Evolutionary conservation across 2,113 vertebrate species (phyloP).

Genomic region (Engraulis encrasicolus): DNA sequence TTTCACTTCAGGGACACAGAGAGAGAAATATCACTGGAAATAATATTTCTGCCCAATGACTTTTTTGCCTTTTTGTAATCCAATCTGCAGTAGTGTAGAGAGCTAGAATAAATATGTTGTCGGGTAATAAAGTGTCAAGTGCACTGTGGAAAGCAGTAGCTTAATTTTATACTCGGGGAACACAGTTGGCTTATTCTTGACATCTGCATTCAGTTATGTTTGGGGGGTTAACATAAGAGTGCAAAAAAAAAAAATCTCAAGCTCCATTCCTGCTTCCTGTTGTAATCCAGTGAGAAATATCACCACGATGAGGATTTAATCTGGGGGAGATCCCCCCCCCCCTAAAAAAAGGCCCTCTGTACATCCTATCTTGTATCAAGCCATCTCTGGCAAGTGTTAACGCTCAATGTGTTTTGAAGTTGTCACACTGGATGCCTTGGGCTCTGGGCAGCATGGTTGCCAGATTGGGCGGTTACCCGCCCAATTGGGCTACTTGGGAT

Average conservation of each 20-base stretch:
- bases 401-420: constrained; percentile 73
- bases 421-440: constrained; percentile 71
- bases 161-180: background rate
- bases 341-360: background rate
- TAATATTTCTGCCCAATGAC: background rate
- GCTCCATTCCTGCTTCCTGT: background rate
- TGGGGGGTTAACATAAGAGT: constrained; percentile 14
- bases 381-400: constrained; percentile 51
- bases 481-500: too few species aligned
- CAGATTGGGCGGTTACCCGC: too few species aligned
- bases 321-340: background rate
- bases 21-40: background rate
- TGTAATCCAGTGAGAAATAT: background rate
- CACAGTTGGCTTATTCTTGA: background rate
- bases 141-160: constrained; percentile 16
- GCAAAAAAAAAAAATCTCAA: background rate
- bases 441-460: too few species aligned
- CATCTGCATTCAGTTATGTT: constrained; percentile 17
- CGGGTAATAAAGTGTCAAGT: constrained; percentile 13
- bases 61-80: background rate
- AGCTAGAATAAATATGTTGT: background rate
- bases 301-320: constrained; percentile 15
- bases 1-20: background rate
- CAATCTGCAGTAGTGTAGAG: background rate
- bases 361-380: constrained; percentile 2